Percentiles rank a stretch among this genome's conserved stretches.
These are phyloP conservation scores for Caenorhabditis wallacei DNA, from an alignment of 2,888 invertebrate genomes.

Conservation along the genomic window DNA sequence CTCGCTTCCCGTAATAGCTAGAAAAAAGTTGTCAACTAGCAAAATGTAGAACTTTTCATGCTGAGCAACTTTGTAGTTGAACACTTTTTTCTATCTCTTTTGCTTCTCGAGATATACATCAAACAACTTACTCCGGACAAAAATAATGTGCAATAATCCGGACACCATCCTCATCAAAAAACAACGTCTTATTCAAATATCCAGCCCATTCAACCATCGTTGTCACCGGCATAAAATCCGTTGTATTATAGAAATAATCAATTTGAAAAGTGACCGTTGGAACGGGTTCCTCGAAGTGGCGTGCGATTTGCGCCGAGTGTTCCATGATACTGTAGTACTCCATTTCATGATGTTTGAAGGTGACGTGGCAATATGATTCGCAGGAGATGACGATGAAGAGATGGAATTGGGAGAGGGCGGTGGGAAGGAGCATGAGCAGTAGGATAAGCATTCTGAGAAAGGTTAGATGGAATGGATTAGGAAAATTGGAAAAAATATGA, in stretches of 20 bases:
- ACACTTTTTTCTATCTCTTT: too few relatives aligned
- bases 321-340: conserved; percentile 28
- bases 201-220: conserved; percentile 24
- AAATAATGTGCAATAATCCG: conserved; percentile 45
- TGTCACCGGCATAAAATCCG: conserved; percentile 19
- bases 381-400: conserved; percentile 23
- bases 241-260: conserved; percentile 14
- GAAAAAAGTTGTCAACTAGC: too few relatives aligned
- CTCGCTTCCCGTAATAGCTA: too few relatives aligned
- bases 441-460: not conserved
- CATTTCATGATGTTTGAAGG: conserved; percentile 12
- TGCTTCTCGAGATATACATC: too few relatives aligned
- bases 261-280: conserved; percentile 15
- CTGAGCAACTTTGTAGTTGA: too few relatives aligned
- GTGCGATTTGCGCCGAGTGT: not conserved
- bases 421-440: not conserved
- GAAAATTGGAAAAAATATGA: not conserved
- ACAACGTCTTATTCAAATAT: conserved; percentile 36
- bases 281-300: conserved; percentile 29
- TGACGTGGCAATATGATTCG: conserved; percentile 21
- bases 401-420: conserved; percentile 14
- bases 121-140: conserved; percentile 37
- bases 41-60: too few relatives aligned
- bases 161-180: conserved; percentile 14
- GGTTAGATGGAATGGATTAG: not conserved